Base-by-base conservation (phyloP, 2,888 invertebrate species). In the Dryobotodes eremita region DNA sequence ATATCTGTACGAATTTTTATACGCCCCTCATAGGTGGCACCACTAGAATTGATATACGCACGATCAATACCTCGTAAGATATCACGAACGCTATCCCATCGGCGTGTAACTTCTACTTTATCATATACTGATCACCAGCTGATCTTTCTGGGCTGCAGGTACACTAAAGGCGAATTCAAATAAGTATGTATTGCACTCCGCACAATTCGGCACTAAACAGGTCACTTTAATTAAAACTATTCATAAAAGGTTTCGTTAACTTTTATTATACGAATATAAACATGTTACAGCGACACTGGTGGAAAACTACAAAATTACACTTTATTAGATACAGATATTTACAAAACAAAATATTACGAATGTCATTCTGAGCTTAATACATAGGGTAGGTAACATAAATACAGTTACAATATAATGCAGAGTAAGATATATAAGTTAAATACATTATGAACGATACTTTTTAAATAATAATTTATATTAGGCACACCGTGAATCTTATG, bases 231-330 rank as follows among this genome's bases (percentile, higher is more conserved):
- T 87, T 84, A 80, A 89, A 92, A 88, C 77, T 50, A 77, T n/a
- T 31, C 36, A 66, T 64, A 79, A 86, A 84, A 85, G 88, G 80
- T 92, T 93, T 93, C 92, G 93, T 94, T 93, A 93, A 91, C 86
- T 93, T 96, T 96, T 96, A 96, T 95, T 95, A 95, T 93, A 95
- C 93, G 94, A 93, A 93, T 94, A 94, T 93, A 95, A 94, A 95
- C 93, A 94, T 91, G 91, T 94, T 94, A 94, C 91, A 93, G 90
- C 92, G 93, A 95, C 94, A 95, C 94, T 95, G 95, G 96, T 96
- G 95, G 93, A 95, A 95, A 95, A 94, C 95, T 96, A 95, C 93
- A 95, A 94, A 94, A 94, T 92, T 93, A 94, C 91, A 92, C 88
- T 90, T 91, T 91, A 92, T 87, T 91, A 91, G 83, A 88, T 94